Evolutionary conservation across 2,888 invertebrate genomes (phyloP).

Genomic region (Emmelina monodactyla): DNA sequence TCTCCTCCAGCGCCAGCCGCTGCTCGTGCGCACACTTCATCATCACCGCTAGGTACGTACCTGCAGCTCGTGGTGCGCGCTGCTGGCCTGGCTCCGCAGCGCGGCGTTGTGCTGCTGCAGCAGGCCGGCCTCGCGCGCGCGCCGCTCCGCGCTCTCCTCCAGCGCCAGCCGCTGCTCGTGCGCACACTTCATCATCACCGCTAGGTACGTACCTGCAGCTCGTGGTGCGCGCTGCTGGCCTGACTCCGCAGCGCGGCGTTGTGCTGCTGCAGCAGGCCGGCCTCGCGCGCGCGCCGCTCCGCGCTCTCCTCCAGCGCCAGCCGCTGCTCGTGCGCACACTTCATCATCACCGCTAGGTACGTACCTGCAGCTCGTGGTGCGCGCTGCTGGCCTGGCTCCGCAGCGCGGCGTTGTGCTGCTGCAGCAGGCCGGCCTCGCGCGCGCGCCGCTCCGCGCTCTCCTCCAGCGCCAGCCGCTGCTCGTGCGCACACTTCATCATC

Average conservation of each 20-base stretch:
- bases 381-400: conserved; percentile 45
- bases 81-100: conserved; percentile 41
- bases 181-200: too few relatives aligned
- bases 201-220: conserved; percentile 45
- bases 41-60: too few relatives aligned
- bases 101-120: conserved; percentile 56
- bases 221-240: conserved; percentile 52
- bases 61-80: conserved; percentile 56
- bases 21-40: too few relatives aligned
- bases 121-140: conserved; percentile 48
- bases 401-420: conserved; percentile 55
- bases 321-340: too few relatives aligned
- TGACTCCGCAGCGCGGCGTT: conserved; percentile 46
- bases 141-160: conserved; percentile 51
- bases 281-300: conserved; percentile 51
- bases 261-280: conserved; percentile 50
- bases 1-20: conserved; percentile 75
- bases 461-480: conserved; percentile 81
- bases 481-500: too few relatives aligned
- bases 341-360: too few relatives aligned
- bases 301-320: conserved; percentile 71
- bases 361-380: conserved; percentile 53
- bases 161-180: conserved; percentile 87
- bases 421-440: conserved; percentile 48
- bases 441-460: conserved; percentile 50